Evolutionary conservation across 1,140 invertebrate species (phyloP), one percentile per base, ranked within the genome.

Genomic region (Zaprionus taronus): DNA sequence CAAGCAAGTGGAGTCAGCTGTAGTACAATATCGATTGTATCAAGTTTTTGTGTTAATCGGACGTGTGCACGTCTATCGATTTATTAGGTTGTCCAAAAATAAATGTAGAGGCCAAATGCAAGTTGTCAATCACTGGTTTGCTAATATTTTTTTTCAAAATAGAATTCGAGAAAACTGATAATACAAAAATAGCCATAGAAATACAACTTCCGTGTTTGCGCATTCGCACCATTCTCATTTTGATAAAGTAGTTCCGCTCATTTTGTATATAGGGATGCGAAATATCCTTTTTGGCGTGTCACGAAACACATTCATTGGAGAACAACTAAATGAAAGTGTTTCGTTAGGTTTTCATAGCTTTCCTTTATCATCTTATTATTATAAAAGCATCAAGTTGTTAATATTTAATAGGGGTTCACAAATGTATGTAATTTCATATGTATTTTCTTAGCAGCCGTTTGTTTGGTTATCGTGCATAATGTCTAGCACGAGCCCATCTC

Each of bases 181-280:
- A 64, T 12, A 20, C 47, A 41, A 68, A 73, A 68, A 74, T 62
- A 73, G 36, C 57, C n/a, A 56, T 62, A 15, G 38, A 5, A 38
- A 31, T 36, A 55, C 20, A 38, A 41, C 41, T 73, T 73, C 71
- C 64, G 64, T 56, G 60, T 53, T 11, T 67, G 64, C 64, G 64
- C 71, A 44, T 47, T 72, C 5, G 17, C 17, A 31, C 5, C 17
- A 9, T 61, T 12, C 44, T 60, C 64, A 55, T 7, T 44, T 53
- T 34, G 56, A 73, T 26, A 41, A 61, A 22, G 44, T 61, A 36
- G 14, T 49, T 22, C 34, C 41, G 41, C 55, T 51, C 70, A 58
- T 31, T 12, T 2, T n/a, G 7, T 4, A 17, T 7, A 60, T 41
- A 51, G 63, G 4, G 44, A 49, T 5, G 38, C 4, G 7, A 4